These are phyloP conservation scores for Hycleus cichorii DNA, from an alignment of 1,140 invertebrate genomes.

Conservation along the genomic window DNA sequence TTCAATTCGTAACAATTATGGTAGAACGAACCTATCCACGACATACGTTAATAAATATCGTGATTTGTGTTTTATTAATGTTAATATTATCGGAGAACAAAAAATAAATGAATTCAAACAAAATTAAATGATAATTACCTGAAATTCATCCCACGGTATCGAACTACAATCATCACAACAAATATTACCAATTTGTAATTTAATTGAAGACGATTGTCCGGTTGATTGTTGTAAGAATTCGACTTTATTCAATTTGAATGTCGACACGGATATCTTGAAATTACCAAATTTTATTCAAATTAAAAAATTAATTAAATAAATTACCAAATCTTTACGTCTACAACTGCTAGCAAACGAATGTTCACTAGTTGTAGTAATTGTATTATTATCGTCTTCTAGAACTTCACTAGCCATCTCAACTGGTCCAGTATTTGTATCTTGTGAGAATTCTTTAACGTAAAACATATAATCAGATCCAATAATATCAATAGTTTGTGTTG, in stretches of 20 bases:
- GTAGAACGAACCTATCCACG: too few relatives aligned
- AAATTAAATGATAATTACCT: slow-evolving; percentile 51
- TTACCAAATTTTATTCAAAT: too few relatives aligned
- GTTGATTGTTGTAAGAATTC: slow-evolving; percentile 74
- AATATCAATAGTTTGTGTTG: slow-evolving; percentile 30
- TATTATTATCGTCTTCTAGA: slow-evolving; percentile 59
- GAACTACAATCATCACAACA: slow-evolving; percentile 73
- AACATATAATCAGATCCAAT: slow-evolving; percentile 45
- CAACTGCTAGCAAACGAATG: slow-evolving; percentile 72
- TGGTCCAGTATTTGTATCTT: slow-evolving; percentile 18
- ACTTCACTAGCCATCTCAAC: slow-evolving; percentile 81
- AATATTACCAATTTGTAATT: slow-evolving; percentile 70
- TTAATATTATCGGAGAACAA: background rate
- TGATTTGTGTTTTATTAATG: too few relatives aligned
- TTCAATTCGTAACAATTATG: background rate
- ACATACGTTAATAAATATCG: too few relatives aligned
- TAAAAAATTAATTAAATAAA: background rate
- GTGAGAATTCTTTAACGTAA: slow-evolving; percentile 37
- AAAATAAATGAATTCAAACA: slow-evolving; percentile 7
- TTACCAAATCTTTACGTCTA: slow-evolving; percentile 60
- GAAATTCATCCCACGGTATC: slow-evolving; percentile 90
- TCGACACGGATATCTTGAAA: slow-evolving; percentile 65
- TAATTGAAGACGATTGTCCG: slow-evolving; percentile 64
- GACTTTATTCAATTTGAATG: slow-evolving; percentile 72
- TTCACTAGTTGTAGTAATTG: slow-evolving; percentile 65